Base-by-base conservation (phyloP, 1,140 invertebrate genomes). In the Aphidius gifuensis region DNA sequence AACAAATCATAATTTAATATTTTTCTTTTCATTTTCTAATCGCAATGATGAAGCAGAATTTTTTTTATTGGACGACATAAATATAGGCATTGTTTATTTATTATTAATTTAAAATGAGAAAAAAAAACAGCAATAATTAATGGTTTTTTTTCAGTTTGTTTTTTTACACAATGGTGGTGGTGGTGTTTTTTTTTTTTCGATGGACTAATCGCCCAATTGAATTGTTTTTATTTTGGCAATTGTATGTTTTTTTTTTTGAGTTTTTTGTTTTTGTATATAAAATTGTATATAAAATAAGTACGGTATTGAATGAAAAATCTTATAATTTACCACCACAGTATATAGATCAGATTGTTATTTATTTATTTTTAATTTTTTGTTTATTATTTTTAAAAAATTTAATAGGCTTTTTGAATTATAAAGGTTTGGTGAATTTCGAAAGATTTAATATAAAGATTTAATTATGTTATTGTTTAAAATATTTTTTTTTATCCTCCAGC, bases 241-340 rank as follows among this genome's bases (percentile, higher is more conserved):
- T 58, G 57, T 44, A 57, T 57, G 39, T 62, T 62, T 64, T 61
- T 63, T 57, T 53, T 58, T 51, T 65, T 65, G 51, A 50, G 59
- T 67, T 32, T 32, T 32, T 32, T 63, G 60, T 58, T 54, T 64
- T 58, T 60, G 64, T 45, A 64, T 64, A 67, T 66, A 61, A 67
- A 67, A 67, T 32, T 57, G 62, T 67, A 65, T 67, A 65, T 65
- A 67, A 67, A 67, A 67, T 67, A 67, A 67, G 66, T 67, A 67
- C 66, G 55, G 51, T 61, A 65, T 60, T 51, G 56, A 61, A 67
- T 63, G 63, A 67, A 67, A 63, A 55, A 64, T 58, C 48, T 16
- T 60, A 60, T 56, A 38, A 32, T 54, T 49, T 63, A 49, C 49
- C 55, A 53, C 47, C 47, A 49, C 43, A 49, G 47, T 62, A 45